Evolutionary conservation across 1,140 invertebrate species (phyloP).

Genomic region (Leptonema lineaticorne): DNA sequence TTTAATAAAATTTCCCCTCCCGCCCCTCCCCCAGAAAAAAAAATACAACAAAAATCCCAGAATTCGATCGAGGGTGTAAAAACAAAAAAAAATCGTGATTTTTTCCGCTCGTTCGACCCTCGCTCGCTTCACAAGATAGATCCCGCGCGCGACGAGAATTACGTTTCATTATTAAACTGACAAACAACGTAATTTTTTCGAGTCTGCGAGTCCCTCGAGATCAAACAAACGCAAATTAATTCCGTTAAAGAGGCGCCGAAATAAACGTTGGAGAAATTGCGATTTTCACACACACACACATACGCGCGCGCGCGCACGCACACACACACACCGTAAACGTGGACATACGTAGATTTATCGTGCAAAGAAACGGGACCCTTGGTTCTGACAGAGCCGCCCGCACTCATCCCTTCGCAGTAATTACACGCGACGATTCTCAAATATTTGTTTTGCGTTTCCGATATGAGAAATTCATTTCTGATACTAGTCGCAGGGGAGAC

Average conservation of each 20-base stretch:
- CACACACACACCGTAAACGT: too few species aligned
- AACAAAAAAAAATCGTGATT: too few species aligned
- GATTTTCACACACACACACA: background rate
- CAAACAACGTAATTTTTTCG: slow-evolving; percentile 31
- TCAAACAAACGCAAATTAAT: slow-evolving; percentile 34
- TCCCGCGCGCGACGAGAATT: background rate
- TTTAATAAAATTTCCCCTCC: too few species aligned
- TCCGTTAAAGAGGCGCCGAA: slow-evolving; percentile 26
- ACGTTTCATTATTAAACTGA: slow-evolving; percentile 29
- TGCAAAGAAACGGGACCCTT: too few species aligned
- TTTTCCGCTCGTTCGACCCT: too few species aligned
- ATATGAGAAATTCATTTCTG: background rate
- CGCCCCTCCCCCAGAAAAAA: too few species aligned
- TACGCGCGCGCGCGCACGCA: too few species aligned
- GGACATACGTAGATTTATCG: too few species aligned
- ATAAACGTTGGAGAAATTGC: slow-evolving; percentile 16
- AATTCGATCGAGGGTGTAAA: too few species aligned
- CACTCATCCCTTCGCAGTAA: background rate
- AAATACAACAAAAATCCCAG: too few species aligned
- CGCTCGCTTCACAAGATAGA: too few species aligned
- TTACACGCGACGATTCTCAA: slow-evolving; percentile 6
- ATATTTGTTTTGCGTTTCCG: slow-evolving; percentile 1
- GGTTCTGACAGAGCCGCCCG: background rate
- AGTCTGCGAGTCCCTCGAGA: slow-evolving; percentile 12
- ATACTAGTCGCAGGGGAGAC: too few species aligned